A percentile compares a stretch with the other conserved stretches of the same genome.
Evolutionary conservation across 2,888 invertebrate genomes (phyloP).

Genomic region (Microctonus hyperodae): DNA sequence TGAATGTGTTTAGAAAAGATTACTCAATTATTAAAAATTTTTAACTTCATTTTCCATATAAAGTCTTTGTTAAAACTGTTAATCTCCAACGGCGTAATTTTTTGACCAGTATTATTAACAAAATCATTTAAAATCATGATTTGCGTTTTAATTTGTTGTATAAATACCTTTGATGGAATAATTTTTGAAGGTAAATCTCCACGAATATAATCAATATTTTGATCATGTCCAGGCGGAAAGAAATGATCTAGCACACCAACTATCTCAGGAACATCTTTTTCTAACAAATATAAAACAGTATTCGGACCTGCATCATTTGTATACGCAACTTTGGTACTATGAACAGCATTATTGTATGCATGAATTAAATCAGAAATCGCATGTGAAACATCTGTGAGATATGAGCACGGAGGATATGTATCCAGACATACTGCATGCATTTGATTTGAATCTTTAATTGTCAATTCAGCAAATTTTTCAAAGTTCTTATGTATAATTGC

Average conservation of each 20-base stretch:
- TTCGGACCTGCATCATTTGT: slow-evolving; percentile 99
- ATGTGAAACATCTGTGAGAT: slow-evolving; percentile 90
- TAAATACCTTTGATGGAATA: slow-evolving; percentile 52
- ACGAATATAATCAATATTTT: slow-evolving; percentile 65
- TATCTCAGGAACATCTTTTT: slow-evolving; percentile 76
- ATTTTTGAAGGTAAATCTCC: slow-evolving; percentile 65
- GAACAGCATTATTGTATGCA: slow-evolving; percentile 76
- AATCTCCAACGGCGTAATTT: no score
- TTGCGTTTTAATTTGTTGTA: slow-evolving; percentile 1
- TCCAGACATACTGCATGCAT: slow-evolving; percentile 94
- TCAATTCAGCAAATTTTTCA: slow-evolving; percentile 84
- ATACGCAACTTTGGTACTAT: slow-evolving; percentile 82
- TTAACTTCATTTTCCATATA: no score
- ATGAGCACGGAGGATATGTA: slow-evolving; percentile 91
- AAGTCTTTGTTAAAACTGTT: no score
- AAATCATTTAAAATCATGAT: no score
- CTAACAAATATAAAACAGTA: slow-evolving; percentile 86
- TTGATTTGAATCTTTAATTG: slow-evolving; percentile 98
- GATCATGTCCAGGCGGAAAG: slow-evolving; percentile 70
- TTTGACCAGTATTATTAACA: no score
- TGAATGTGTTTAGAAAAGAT: no score
- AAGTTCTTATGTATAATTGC: slow-evolving; percentile 80
- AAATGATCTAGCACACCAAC: slow-evolving; percentile 73
- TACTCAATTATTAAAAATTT: no score
- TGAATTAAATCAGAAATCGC: slow-evolving; percentile 82